Base-by-base conservation (phyloP, 2,888 invertebrate species). In the Volucella zonaria region DNA sequence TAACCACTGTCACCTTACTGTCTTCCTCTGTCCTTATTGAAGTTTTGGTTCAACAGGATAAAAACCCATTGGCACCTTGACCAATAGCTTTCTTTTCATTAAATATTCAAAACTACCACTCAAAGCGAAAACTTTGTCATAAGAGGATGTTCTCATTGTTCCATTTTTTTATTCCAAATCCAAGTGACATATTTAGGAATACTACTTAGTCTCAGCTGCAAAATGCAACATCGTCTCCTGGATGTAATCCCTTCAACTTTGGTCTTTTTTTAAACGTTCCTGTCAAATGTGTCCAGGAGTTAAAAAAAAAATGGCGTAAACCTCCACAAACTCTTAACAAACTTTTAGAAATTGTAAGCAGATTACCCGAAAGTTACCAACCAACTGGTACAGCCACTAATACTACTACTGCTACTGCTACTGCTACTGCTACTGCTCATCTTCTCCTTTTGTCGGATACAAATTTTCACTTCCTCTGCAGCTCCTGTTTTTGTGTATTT, bases 181-280 rank as follows among this genome's bases (percentile, higher is more conserved):
- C 45, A 18, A 47, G 38, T 70, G 40, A 18, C 70, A 42, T 15
- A 40, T 58, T 58, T 47, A 11, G 3, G 11, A 1, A 8, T 38
- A 42, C 11, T 31, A 43, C 31, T 31, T 52, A 66, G 45, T 45
- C 73, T 11, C 73, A 73, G 58, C 52, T 79, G 79, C 23, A 31
- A 67, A 79, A 61, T 73, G 79, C 59, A 61, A 61, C 45, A 66
- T 52, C 52, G 52, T 67, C 61, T 73, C 59, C 52, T 67, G 31
- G 52, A 79, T 66, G 71, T 73, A 67, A 79, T 79, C 79, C 73
- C 59, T 66, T 67, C 59, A 73, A 64, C 58, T 45, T 45, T 45
- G 0, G 1, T 45, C 6, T 45, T 45, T 12, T 12, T 45, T 42
- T 18, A 61, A 79, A 73, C 59, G 59, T 73, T 40, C 52, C 45